phyloP scores from a whole-genome alignment of 2,113 vertebrate species.

The Podarcis raffonei region DNA sequence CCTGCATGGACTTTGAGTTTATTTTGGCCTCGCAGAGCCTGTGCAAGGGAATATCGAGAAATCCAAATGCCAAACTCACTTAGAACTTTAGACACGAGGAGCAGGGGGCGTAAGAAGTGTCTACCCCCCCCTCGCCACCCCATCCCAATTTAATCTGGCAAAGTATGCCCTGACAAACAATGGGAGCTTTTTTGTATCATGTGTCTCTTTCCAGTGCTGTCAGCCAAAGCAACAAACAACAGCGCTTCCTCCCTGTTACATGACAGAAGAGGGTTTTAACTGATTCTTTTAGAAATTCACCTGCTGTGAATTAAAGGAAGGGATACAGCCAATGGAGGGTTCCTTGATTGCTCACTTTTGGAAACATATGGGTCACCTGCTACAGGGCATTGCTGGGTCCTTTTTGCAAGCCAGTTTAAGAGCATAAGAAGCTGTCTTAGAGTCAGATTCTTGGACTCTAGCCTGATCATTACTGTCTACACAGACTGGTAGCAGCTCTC shows the following conservation, averaged over 20 bases:
- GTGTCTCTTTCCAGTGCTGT: background rate
- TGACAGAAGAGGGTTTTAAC: too few relatives aligned
- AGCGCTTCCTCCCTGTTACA: background rate
- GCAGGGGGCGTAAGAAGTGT: background rate
- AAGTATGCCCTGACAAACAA: background rate
- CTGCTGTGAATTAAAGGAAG: background rate
- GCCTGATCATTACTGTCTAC: too few relatives aligned
- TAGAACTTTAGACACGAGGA: background rate
- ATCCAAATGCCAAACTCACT: background rate
- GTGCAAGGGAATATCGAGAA: constrained; percentile 5
- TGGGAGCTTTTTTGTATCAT: background rate
- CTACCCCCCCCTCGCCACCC: background rate
- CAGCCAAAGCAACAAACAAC: background rate
- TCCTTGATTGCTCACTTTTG: background rate
- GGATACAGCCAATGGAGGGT: too few relatives aligned
- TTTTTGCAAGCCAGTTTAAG: background rate
- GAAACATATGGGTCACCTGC: background rate
- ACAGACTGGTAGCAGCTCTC: too few relatives aligned
- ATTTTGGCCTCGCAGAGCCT: background rate
- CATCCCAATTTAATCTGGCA: background rate
- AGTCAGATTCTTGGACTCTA: too few relatives aligned
- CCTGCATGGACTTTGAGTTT: background rate
- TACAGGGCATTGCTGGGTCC: background rate
- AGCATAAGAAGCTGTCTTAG: too few relatives aligned
- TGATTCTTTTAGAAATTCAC: background rate